Percentiles rank a stretch among this genome's conserved stretches.
phyloP scores from a whole-genome alignment of 2,113 vertebrate genomes.

The Nymphicus hollandicus region DNA sequence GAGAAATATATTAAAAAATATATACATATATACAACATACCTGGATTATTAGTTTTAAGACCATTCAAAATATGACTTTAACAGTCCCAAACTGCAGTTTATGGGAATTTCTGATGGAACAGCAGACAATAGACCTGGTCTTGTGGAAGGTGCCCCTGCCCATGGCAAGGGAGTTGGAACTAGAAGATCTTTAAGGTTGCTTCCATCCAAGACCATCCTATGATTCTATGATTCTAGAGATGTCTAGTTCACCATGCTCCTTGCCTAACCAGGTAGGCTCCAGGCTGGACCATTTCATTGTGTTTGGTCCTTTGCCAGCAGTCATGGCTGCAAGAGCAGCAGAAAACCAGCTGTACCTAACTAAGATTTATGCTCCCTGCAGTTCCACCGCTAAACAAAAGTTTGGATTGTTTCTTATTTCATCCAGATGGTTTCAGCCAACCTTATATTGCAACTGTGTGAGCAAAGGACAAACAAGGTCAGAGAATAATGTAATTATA shows the following conservation, averaged over 20 bases:
- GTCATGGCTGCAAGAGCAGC: not conserved
- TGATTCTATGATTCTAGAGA: accelerated
- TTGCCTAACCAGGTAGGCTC: not conserved
- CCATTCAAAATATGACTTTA: not conserved
- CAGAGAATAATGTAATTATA: slow-evolving; percentile 32
- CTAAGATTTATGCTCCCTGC: not conserved
- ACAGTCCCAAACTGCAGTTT: not conserved
- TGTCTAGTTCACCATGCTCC: not conserved
- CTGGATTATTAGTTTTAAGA: not conserved
- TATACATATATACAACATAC: not conserved
- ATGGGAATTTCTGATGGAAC: not conserved
- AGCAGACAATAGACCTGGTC: not conserved
- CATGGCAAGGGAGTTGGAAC: not conserved
- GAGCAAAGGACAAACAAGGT: slow-evolving; percentile 40
- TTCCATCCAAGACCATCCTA: not conserved
- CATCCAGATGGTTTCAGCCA: not conserved
- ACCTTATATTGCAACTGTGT: not conserved
- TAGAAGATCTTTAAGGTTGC: not conserved
- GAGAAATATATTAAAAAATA: not conserved
- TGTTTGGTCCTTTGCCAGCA: not conserved
- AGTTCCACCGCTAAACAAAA: not conserved
- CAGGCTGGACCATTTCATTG: not conserved
- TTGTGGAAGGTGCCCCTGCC: not conserved
- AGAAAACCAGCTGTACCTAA: not conserved
- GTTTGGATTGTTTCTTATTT: not conserved